phyloP scores from a whole-genome alignment of 2,888 invertebrate genomes.

The Amphimallon solstitiale region DNA sequence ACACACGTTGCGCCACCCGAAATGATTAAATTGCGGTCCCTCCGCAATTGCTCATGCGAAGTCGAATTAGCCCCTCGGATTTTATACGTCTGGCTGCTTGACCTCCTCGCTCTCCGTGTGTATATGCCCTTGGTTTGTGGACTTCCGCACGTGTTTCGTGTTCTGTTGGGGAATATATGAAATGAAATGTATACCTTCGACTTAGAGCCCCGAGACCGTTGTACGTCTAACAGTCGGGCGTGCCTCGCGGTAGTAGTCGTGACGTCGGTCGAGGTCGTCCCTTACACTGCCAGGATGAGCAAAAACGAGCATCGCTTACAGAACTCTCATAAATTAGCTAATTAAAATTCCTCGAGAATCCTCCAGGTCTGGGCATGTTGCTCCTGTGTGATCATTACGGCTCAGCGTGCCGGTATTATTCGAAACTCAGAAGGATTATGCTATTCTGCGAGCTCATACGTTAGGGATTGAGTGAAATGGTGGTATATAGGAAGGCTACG shows the following conservation, averaged over 20 bases:
- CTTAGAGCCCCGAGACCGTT: too few relatives aligned
- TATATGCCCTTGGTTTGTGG: neutral
- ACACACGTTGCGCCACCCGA: neutral
- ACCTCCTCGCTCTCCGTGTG: neutral
- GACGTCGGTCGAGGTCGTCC: neutral
- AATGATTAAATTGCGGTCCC: slow-evolving; percentile 17
- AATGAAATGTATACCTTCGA: neutral
- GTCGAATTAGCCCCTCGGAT: slow-evolving; percentile 23
- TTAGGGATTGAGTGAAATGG: neutral
- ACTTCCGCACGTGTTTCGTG: too few relatives aligned
- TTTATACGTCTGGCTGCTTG: slow-evolving; percentile 3
- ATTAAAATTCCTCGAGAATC: slow-evolving; percentile 30
- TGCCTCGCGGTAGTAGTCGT: neutral
- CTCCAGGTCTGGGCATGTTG: neutral
- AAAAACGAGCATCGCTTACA: slow-evolving; percentile 30
- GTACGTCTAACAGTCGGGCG: neutral
- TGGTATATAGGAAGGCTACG: neutral
- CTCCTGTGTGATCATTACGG: neutral
- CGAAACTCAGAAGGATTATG: slow-evolving; percentile 2
- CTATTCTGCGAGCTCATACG: neutral
- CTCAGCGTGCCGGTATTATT: neutral
- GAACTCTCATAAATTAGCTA: slow-evolving; percentile 32
- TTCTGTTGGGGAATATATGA: neutral
- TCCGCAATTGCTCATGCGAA: slow-evolving; percentile 16
- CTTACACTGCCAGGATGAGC: neutral